phyloP scores from a whole-genome alignment of 1,140 invertebrate genomes.

The Batillaria attramentaria region DNA sequence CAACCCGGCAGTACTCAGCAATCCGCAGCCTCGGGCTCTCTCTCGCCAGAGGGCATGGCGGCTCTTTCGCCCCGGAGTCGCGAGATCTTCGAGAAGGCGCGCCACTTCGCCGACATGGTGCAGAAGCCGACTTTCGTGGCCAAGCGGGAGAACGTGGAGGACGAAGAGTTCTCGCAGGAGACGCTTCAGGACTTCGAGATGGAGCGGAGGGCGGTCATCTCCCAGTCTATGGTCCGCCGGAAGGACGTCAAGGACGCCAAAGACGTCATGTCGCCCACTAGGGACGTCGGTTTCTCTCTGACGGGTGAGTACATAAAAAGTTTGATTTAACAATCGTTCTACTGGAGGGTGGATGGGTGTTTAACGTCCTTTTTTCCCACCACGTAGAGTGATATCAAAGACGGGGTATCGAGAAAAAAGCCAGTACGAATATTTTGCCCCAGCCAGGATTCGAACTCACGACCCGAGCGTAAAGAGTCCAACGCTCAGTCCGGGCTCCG shows the following conservation, averaged over 20 bases:
- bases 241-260: conserved; percentile 23
- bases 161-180: conserved; percentile 40
- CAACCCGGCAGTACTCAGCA: background rate
- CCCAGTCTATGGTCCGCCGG: conserved; percentile 43
- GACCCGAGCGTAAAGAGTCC: too few relatives aligned
- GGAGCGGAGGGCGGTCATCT: conserved; percentile 49
- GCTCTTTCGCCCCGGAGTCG: conserved; percentile 20
- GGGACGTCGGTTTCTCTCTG: background rate
- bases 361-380: too few relatives aligned
- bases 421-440: too few relatives aligned
- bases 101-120: conserved; percentile 56
- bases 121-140: conserved; percentile 53
- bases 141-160: conserved; percentile 33
- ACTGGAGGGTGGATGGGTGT: conserved; percentile 10
- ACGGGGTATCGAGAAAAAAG: too few relatives aligned
- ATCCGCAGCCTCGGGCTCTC: too few relatives aligned
- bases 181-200: conserved; percentile 43
- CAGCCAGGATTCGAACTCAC: too few relatives aligned
- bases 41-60: conserved; percentile 6
- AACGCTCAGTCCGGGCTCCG: too few relatives aligned
- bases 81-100: conserved; percentile 50
- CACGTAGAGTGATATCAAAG: too few relatives aligned
- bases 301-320: background rate
- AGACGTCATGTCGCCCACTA: conserved; percentile 6
- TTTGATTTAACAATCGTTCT: background rate